Conservation (phyloP, 1,140 invertebrate genomes). For the Atta cephalotes region DNA sequence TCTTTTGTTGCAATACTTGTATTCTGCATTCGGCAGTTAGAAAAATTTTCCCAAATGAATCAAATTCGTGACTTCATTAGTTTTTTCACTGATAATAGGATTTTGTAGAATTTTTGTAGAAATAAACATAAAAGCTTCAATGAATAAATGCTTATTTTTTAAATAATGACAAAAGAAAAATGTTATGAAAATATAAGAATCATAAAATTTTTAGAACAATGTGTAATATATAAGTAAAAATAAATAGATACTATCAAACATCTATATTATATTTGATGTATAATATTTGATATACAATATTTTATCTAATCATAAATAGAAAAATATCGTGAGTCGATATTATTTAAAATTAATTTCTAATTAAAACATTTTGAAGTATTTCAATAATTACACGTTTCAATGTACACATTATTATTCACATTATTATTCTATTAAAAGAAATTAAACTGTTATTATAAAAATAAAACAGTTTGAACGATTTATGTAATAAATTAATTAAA, state of each 20-base stretch:
- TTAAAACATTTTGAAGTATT: neutral
- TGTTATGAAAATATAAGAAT: neutral
- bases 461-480: neutral
- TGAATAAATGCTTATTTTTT: neutral
- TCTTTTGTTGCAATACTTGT: conserved; percentile 12
- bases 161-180: neutral
- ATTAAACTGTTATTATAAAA: neutral
- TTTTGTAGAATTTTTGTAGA: neutral
- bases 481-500: conserved; percentile 26
- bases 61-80: conserved; percentile 30
- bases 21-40: neutral
- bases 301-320: neutral
- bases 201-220: neutral
- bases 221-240: neutral
- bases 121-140: neutral
- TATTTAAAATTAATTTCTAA: conserved; percentile 27
- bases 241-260: neutral
- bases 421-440: neutral
- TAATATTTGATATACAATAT: neutral
- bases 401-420: neutral
- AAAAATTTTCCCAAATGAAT: conserved; percentile 25
- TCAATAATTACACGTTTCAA: neutral
- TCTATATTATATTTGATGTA: neutral
- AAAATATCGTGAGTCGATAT: conserved; percentile 3
- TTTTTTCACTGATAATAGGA: neutral